These are phyloP conservation scores for Micrasema longulum DNA, from an alignment of 1,140 invertebrate species.

Conservation along the genomic window DNA sequence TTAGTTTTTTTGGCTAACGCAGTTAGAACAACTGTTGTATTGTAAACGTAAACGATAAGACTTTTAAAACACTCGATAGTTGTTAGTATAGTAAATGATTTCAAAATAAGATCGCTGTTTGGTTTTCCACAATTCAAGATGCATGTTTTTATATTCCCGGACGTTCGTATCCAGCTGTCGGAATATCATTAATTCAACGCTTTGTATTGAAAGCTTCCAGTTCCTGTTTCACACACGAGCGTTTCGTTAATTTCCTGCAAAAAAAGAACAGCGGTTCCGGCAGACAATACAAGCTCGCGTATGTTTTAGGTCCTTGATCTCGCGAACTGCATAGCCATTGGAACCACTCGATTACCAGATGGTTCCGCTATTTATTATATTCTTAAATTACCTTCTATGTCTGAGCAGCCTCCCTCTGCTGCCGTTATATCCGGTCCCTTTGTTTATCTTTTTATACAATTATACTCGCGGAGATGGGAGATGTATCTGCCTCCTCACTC, in stretches of 20 bases:
- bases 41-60: too few relatives aligned
- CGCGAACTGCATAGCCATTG: too few relatives aligned
- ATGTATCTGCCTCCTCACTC: too few relatives aligned
- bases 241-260: conserved; percentile 50
- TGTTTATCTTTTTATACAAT: conserved; percentile 20
- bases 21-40: too few relatives aligned
- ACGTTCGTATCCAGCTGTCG: conserved; percentile 14
- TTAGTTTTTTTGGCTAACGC: too few relatives aligned
- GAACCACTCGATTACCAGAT: conserved; percentile 49
- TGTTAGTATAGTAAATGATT: too few relatives aligned
- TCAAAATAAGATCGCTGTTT: too few relatives aligned
- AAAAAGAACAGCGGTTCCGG: conserved; percentile 39
- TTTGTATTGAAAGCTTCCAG: conserved; percentile 13
- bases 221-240: conserved; percentile 51
- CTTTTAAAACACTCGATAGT: too few relatives aligned
- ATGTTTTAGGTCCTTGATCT: conserved; percentile 51
- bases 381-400: conserved; percentile 42
- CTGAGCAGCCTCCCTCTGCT: conserved; percentile 5
- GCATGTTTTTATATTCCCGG: too few relatives aligned
- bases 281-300: conserved; percentile 29
- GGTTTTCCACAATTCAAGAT: too few relatives aligned
- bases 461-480: conserved; percentile 6
- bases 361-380: conserved; percentile 52
- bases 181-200: conserved; percentile 16
- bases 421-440: conserved; percentile 51